Evolutionary conservation across 2,797 vertebrate genomes (phyloP).

Genomic region (Sarcoramphus papa): DNA sequence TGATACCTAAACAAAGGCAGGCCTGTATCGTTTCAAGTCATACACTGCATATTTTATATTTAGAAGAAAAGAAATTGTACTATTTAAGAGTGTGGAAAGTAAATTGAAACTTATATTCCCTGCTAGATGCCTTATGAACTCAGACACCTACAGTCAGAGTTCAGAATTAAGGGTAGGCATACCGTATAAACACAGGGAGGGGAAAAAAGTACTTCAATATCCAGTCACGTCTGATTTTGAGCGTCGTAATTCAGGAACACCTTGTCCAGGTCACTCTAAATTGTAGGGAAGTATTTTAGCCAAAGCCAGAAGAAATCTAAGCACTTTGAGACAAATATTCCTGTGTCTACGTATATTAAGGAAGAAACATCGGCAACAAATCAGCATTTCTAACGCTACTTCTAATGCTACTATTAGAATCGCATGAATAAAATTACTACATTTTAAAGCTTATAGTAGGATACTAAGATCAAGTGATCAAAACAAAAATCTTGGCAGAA

Average conservation of each 20-base stretch:
- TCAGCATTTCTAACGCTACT: background rate
- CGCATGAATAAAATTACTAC: background rate
- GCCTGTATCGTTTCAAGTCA: background rate
- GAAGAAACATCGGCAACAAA: background rate
- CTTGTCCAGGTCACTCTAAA: background rate
- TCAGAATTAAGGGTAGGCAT: background rate
- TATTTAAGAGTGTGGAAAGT: background rate
- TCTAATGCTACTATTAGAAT: background rate
- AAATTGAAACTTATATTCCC: background rate
- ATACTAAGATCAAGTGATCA: background rate
- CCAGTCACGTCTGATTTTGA: background rate
- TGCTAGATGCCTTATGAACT: background rate
- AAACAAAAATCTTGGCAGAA: background rate
- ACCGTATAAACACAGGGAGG: background rate
- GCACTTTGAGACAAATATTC: background rate
- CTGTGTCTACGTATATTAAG: fast-evolving
- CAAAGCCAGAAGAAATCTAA: background rate
- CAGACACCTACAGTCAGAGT: background rate
- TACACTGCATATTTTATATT: background rate
- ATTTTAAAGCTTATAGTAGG: background rate
- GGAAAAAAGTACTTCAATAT: background rate
- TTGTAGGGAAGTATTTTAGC: background rate
- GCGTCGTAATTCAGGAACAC: background rate
- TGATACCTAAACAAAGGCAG: background rate
- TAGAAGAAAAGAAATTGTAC: background rate